Base-by-base conservation (phyloP, 1,140 invertebrate genomes). In the Ephestia elutella region DNA sequence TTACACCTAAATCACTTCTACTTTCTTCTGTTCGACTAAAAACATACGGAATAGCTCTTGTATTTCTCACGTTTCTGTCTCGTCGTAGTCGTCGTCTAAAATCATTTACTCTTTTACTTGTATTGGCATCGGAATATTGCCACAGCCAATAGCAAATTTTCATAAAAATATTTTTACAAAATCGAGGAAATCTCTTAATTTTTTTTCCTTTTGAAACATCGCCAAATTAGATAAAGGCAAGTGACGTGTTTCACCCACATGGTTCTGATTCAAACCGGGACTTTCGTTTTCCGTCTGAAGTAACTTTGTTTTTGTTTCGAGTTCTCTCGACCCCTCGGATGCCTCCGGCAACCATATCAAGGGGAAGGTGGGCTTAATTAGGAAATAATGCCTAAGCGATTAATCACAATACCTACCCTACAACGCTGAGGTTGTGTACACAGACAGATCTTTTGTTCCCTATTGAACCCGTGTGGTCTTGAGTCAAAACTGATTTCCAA, bases 321-420 rank as follows among this genome's bases (percentile, higher is more conserved):
- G 66, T 72, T 71, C 57, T 49, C 66, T 59, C 55, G 53, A 56
- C 71, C 76, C 78, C 73, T 53, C 69, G n/a, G 38, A 44, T 15
- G 38, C 38, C 38, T 44, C 66, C 57, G 71, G 74, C 70, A 60
- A 64, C 56, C 57, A 49, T 62, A 62, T 57, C 57, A 57, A 68
- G 75, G 82, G 81, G 74, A 75, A 76, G 73, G 75, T 78, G 70
- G 69, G 74, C 75, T 85, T 85, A 87, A 87, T 87, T 86, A 81
- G 80, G 78, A 83, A 87, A 83, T 86, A 86, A 86, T 85, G 78
- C 75, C 70, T 62, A 67, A 76, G 73, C 83, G 77, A 87, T 87
- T 86, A 83, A 87, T 87, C 82, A 86, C 81, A 73, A 78, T 78
- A 64, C 30, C 30, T 25, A 25, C 68, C 67, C 68, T 62, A 50